Conservation (phyloP, 37 sponge, comb jelly and placozoan genomes). For the Halisarca cf. caerulea region DNA sequence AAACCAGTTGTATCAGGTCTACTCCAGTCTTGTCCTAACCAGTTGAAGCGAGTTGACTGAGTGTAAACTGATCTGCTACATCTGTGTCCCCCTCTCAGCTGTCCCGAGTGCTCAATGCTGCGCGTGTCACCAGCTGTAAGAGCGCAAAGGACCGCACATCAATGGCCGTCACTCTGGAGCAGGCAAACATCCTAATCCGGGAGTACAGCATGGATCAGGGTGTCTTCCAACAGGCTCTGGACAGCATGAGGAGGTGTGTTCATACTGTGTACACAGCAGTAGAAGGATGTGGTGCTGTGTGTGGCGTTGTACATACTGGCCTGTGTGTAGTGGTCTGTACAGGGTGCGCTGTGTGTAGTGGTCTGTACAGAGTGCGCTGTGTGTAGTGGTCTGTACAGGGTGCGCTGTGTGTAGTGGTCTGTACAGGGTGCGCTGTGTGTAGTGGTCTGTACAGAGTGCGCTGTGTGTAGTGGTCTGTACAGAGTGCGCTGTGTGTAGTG, state of each 20-base stretch:
- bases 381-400: too few relatives aligned
- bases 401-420: too few relatives aligned
- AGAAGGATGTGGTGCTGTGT: too few relatives aligned
- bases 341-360: background rate
- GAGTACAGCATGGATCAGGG: slow-evolving; percentile 64
- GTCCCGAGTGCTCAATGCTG: slow-evolving; percentile 74
- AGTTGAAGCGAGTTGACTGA: too few relatives aligned
- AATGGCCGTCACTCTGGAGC: slow-evolving; percentile 92
- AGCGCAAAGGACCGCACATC: slow-evolving; percentile 94
- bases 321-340: background rate
- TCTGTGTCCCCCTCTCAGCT: too few relatives aligned
- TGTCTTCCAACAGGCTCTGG: slow-evolving; percentile 74
- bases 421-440: too few relatives aligned
- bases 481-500: too few relatives aligned
- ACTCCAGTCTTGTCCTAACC: background rate
- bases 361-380: too few relatives aligned
- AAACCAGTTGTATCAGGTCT: background rate
- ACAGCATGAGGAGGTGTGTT: slow-evolving; percentile 72
- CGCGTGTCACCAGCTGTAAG: slow-evolving; percentile 92
- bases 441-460: too few relatives aligned
- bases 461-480: too few relatives aligned
- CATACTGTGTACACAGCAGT: background rate
- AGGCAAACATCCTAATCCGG: slow-evolving; percentile 57
- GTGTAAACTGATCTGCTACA: background rate
- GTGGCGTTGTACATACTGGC: background rate